Conservation (phyloP, 2,113 vertebrate species). For the Rhinolophus sinicus region DNA sequence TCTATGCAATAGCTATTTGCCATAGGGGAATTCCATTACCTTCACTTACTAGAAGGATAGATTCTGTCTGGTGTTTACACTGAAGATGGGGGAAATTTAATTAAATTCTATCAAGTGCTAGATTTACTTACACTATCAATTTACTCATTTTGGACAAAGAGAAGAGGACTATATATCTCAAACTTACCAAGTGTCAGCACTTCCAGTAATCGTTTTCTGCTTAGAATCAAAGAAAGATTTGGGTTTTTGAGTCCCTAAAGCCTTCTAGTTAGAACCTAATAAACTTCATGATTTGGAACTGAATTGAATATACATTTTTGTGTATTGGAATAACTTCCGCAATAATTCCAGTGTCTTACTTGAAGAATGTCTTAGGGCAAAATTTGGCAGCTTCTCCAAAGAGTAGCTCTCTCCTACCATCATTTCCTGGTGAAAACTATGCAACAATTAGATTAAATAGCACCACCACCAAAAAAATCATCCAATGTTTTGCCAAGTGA, state of each 20-base stretch:
- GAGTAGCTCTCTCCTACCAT: conserved; percentile 12
- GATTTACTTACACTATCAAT: conserved; percentile 78
- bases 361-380: conserved; percentile 55
- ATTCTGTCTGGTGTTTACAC: conserved; percentile 72
- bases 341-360: conserved; percentile 67
- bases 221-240: conserved; percentile 66
- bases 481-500: conserved; percentile 57
- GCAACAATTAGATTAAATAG: conserved; percentile 53
- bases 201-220: conserved; percentile 71
- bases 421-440: conserved; percentile 41
- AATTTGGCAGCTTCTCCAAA: conserved; percentile 67
- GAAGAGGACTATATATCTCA: conserved; percentile 73
- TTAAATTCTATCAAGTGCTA: conserved; percentile 77
- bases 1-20: conserved; percentile 68
- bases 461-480: conserved; percentile 44
- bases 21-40: conserved; percentile 72
- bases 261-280: conserved; percentile 62
- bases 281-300: conserved; percentile 42
- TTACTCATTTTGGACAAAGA: conserved; percentile 74
- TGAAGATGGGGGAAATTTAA: conserved; percentile 71
- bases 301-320: conserved; percentile 56
- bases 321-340: conserved; percentile 51
- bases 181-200: conserved; percentile 72
- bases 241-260: conserved; percentile 53
- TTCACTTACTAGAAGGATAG: conserved; percentile 64